A percentile compares a stretch with the other conserved stretches of the same genome.
phyloP scores from a whole-genome alignment of 2,113 vertebrate genomes.

The Raphicerus campestris region DNA sequence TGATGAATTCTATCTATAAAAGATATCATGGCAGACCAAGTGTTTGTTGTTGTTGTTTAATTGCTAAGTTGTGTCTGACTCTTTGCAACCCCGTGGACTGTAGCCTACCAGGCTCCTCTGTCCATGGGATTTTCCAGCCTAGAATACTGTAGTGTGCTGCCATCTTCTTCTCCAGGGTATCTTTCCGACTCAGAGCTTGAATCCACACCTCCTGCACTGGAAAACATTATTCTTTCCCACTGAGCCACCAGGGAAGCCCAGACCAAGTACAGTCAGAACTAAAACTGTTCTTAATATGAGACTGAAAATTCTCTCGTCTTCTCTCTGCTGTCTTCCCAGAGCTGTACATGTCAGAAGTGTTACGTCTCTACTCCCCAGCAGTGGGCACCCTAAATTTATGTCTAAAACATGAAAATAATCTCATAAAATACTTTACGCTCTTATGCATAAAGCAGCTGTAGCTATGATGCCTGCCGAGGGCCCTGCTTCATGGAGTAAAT shows the following conservation, averaged over 20 bases:
- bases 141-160: not conserved
- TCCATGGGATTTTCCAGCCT: not conserved
- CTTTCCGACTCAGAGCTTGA: not conserved
- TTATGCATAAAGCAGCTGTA: not conserved
- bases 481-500: not conserved
- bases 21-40: not conserved
- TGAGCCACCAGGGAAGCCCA: not conserved
- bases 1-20: not conserved
- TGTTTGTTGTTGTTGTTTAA: not conserved
- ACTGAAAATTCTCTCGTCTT: not conserved
- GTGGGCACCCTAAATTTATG: not conserved
- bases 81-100: not conserved
- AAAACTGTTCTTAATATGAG: not conserved
- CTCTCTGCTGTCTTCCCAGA: not conserved
- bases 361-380: not conserved
- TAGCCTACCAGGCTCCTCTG: not conserved
- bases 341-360: not conserved
- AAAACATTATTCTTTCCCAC: not conserved
- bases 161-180: not conserved
- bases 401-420: not conserved
- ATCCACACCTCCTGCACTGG: not conserved
- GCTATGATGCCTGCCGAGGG: not conserved
- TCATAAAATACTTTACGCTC: not conserved
- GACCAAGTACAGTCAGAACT: not conserved
- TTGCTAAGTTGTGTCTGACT: not conserved